These are phyloP conservation scores for Diprion similis DNA, from an alignment of 1,140 invertebrate species.

Conservation along the genomic window DNA sequence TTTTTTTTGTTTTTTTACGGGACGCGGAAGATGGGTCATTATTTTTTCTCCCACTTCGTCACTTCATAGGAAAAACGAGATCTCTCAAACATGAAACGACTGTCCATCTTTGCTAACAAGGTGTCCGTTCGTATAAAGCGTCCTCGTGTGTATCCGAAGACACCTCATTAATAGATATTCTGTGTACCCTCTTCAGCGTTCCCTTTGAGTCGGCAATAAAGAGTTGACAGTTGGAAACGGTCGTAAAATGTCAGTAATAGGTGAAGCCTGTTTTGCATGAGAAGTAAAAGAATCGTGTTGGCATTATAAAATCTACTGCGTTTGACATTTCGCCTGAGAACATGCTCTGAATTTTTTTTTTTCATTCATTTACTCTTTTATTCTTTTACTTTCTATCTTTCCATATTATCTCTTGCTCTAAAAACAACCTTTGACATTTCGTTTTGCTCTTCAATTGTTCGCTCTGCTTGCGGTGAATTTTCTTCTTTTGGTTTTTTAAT, in stretches of 20 bases:
- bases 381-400: no score
- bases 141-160: background rate
- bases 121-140: background rate
- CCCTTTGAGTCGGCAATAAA: background rate
- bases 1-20: background rate
- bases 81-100: background rate
- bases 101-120: background rate
- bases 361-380: no score
- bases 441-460: no score
- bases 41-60: no score
- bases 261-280: background rate
- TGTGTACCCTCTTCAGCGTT: background rate
- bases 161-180: background rate
- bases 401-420: no score
- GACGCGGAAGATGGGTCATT: no score
- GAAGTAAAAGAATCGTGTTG: background rate
- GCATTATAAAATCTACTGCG: background rate
- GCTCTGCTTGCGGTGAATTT: no score
- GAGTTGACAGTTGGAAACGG: constrained; percentile 4
- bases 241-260: constrained; percentile 1
- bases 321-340: constrained; percentile 1
- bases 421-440: no score
- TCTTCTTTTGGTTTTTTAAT: no score
- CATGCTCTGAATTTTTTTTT: no score
- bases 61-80: background rate